These are phyloP conservation scores for Chrysogorgia sp. DNA, from an alignment of 92 coral and sea anemone genomes.

Conservation along the genomic window DNA sequence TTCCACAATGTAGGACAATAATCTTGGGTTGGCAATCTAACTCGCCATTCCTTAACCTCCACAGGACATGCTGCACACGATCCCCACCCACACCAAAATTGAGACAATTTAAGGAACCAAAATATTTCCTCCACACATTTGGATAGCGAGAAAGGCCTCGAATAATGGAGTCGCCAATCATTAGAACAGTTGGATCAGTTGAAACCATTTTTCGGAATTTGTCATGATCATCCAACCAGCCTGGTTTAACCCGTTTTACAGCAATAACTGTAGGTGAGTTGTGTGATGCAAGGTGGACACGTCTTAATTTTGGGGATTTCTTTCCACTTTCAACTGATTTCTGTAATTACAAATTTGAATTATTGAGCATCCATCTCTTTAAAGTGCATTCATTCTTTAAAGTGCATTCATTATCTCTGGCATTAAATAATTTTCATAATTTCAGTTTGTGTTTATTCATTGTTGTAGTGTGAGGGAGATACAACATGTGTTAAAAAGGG, in stretches of 20 bases:
- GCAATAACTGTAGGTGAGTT: constrained; percentile 65
- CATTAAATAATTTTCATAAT: not conserved
- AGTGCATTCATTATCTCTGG: not conserved
- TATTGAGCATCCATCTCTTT: constrained; percentile 30
- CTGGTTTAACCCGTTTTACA: constrained; percentile 75
- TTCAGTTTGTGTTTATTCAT: not conserved
- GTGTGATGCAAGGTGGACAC: constrained; percentile 38
- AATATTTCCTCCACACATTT: constrained; percentile 79
- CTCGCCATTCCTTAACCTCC: constrained; percentile 94
- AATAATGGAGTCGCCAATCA: constrained; percentile 90
- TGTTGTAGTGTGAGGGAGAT: too few species aligned
- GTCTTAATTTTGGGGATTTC: constrained; percentile 28
- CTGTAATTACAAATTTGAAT: constrained; percentile 39
- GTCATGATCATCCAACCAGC: constrained; percentile 75
- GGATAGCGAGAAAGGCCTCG: constrained; percentile 92
- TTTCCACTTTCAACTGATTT: constrained; percentile 18
- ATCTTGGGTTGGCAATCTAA: constrained; percentile 79
- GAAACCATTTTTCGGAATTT: constrained; percentile 59
- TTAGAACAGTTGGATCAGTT: constrained; percentile 59
- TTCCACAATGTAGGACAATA: constrained; percentile 89
- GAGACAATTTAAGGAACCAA: constrained; percentile 71
- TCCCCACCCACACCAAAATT: constrained; percentile 96
- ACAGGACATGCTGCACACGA: constrained; percentile 91
- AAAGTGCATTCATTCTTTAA: not conserved
- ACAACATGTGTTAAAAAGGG: too few species aligned